Percentiles rank a stretch among this genome's conserved stretches.
Evolutionary conservation across 2,888 invertebrate species (phyloP).

Genomic region (Rotaria magnacalcarata): DNA sequence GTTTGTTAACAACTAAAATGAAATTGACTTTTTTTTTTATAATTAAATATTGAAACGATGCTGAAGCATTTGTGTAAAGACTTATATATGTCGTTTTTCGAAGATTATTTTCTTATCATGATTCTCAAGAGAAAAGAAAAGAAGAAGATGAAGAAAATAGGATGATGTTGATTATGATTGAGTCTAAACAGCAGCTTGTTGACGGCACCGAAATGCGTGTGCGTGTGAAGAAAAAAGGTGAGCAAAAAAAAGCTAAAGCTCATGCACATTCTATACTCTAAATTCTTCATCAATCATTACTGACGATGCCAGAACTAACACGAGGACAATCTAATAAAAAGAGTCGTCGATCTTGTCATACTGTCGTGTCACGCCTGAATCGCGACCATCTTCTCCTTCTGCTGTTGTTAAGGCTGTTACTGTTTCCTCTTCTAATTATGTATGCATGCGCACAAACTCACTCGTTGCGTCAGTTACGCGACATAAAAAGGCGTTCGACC

Average conservation of each 20-base stretch:
- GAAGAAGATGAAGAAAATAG: not conserved
- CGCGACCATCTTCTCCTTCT: not conserved
- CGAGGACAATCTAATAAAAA: not conserved
- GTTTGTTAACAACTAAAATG: not conserved
- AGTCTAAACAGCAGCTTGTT: conserved; percentile 7
- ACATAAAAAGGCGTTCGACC: not conserved
- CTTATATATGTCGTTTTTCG: too few species aligned
- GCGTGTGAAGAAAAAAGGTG: too few species aligned
- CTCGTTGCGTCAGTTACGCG: not conserved
- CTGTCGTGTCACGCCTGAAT: not conserved
- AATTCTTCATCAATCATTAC: not conserved
- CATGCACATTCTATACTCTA: not conserved
- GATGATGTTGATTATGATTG: not conserved
- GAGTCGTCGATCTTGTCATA: not conserved
- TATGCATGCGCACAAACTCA: too few species aligned
- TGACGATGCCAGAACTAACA: not conserved
- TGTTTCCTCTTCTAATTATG: too few species aligned
- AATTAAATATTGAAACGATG: not conserved
- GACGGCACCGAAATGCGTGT: not conserved
- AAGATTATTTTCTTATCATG: not conserved
- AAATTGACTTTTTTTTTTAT: not conserved
- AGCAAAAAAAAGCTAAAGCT: not conserved
- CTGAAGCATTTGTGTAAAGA: too few species aligned
- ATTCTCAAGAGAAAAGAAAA: not conserved
- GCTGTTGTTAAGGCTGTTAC: too few species aligned